phyloP scores from a whole-genome alignment of 2,888 invertebrate species.

The Tetropium fuscum region DNA sequence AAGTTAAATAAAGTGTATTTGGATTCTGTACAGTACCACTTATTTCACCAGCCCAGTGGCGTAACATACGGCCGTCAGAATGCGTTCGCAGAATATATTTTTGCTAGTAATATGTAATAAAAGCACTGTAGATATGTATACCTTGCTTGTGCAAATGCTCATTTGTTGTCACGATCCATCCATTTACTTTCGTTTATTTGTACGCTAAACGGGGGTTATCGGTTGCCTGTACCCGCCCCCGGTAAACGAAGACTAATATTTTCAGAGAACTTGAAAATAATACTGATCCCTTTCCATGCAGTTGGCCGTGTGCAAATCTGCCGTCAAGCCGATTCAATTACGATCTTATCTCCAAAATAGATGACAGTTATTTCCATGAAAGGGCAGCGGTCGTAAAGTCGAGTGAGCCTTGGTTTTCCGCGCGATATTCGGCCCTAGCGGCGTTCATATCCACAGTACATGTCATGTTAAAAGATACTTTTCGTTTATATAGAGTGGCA shows the following conservation, averaged over 20 bases:
- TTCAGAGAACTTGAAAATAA: slow-evolving; percentile 16
- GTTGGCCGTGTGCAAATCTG: slow-evolving; percentile 67
- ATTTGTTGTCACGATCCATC: too few species aligned
- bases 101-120: too few species aligned
- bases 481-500: slow-evolving; percentile 5
- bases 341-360: slow-evolving; percentile 68
- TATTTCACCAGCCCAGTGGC: too few species aligned
- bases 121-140: too few species aligned
- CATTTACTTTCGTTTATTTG: too few species aligned
- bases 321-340: slow-evolving; percentile 68
- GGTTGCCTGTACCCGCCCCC: neutral
- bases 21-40: too few species aligned
- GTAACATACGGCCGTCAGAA: too few species aligned
- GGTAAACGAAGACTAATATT: slow-evolving; percentile 1
- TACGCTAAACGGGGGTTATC: too few species aligned
- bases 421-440: slow-evolving; percentile 51
- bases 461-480: slow-evolving; percentile 16
- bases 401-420: slow-evolving; percentile 45
- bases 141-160: too few species aligned
- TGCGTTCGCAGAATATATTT: too few species aligned
- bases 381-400: slow-evolving; percentile 65
- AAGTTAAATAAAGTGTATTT: too few species aligned
- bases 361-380: slow-evolving; percentile 68
- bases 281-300: slow-evolving; percentile 45
- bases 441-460: slow-evolving; percentile 11